phyloP scores from a whole-genome alignment of 2,888 invertebrate genomes.

The Pterostichus madidus region DNA sequence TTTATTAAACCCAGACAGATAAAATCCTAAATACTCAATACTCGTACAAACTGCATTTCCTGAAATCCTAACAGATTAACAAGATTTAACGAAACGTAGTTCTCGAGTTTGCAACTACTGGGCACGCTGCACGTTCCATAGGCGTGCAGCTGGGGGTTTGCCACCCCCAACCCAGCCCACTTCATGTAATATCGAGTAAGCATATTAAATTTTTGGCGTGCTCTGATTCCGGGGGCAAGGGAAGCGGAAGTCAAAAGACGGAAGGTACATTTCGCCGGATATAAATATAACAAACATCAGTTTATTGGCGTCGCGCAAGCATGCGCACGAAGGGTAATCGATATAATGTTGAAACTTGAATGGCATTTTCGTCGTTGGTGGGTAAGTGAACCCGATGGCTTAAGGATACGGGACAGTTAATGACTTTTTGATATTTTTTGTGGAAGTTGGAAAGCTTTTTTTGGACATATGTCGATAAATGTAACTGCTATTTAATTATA shows the following conservation, averaged over 20 bases:
- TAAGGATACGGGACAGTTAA: constrained; percentile 21
- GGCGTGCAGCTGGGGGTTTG: background rate
- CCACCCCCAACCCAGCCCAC: background rate
- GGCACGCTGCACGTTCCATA: background rate
- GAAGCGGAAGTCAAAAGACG: constrained; percentile 16
- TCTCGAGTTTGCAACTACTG: constrained; percentile 28
- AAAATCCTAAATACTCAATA: constrained; percentile 40
- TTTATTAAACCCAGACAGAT: constrained; percentile 40
- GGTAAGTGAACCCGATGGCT: constrained; percentile 44
- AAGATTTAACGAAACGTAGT: constrained; percentile 42
- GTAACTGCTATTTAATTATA: constrained; percentile 3
- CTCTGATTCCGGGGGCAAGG: constrained; percentile 11
- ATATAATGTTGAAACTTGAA: constrained; percentile 63
- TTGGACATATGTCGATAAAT: background rate
- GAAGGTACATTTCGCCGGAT: constrained; percentile 55
- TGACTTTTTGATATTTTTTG: constrained; percentile 44
- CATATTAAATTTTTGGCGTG: constrained; percentile 52
- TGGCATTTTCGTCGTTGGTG: constrained; percentile 52
- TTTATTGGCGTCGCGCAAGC: constrained; percentile 58
- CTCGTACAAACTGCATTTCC: constrained; percentile 33
- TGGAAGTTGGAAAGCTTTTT: constrained; percentile 1
- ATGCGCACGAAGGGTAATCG: constrained; percentile 55
- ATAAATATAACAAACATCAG: constrained; percentile 66
- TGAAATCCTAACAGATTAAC: constrained; percentile 44
- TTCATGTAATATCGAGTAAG: constrained; percentile 34